phyloP scores from a whole-genome alignment of 2,797 vertebrate genomes.

The Molothrus ater region DNA sequence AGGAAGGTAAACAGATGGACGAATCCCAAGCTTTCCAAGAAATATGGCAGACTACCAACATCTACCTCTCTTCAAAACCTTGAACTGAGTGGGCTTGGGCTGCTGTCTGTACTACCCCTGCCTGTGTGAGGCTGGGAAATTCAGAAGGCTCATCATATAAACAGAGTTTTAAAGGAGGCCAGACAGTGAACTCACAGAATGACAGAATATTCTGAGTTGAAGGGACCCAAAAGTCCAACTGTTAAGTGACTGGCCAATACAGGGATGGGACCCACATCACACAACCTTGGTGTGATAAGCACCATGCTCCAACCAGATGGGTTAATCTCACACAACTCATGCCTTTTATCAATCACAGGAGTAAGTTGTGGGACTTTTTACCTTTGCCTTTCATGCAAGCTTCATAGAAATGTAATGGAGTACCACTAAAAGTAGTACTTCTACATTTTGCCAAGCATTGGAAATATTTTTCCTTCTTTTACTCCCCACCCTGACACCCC shows the following conservation, averaged over 20 bases:
- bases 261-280: neutral
- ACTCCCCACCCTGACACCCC: fast-evolving
- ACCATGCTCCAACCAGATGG: neutral
- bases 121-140: neutral
- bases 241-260: neutral
- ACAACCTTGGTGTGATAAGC: neutral
- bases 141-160: neutral
- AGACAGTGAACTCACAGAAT: neutral
- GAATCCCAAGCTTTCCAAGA: neutral
- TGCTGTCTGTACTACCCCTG: neutral
- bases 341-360: neutral
- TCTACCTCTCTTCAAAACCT: neutral
- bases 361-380: neutral
- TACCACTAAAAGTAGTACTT: neutral
- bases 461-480: neutral
- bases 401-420: neutral
- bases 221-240: neutral
- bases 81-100: neutral
- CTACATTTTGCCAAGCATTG: neutral
- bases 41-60: neutral
- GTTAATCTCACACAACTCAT: neutral
- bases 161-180: neutral
- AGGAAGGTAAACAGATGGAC: neutral
- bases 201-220: neutral
- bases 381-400: neutral